Conservation (phyloP, 1,140 invertebrate species). For the Laupala kohalensis region DNA sequence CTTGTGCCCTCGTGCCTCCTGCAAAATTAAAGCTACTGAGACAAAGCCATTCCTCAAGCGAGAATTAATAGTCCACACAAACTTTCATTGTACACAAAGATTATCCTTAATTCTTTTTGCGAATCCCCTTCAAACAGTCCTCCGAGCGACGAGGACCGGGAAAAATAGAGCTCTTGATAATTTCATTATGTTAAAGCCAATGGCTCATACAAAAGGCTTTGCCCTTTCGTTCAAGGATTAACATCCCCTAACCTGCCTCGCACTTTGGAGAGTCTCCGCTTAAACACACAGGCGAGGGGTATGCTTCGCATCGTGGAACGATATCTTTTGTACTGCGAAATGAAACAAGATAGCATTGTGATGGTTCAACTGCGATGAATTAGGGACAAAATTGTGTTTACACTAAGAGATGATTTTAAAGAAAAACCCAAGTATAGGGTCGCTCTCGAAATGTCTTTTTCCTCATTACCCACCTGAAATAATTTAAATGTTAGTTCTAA, state of each 20-base stretch:
- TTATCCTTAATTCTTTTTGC: slow-evolving; percentile 12
- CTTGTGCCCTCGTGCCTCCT: not conserved
- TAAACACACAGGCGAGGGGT: slow-evolving; percentile 2
- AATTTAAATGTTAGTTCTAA: not conserved
- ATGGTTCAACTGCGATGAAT: not conserved
- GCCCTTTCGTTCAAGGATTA: not conserved
- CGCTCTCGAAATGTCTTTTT: not conserved
- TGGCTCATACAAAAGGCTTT: slow-evolving; percentile 7
- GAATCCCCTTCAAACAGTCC: not conserved
- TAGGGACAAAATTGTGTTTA: not conserved
- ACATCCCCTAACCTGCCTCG: not conserved
- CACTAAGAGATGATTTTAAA: not conserved
- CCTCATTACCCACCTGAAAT: not conserved
- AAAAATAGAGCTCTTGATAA: slow-evolving; percentile 8
- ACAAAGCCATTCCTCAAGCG: slow-evolving; percentile 6
- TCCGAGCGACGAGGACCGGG: not conserved
- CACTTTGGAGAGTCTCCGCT: not conserved
- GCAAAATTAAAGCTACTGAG: slow-evolving; percentile 13
- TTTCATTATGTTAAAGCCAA: slow-evolving; percentile 9
- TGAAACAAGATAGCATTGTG: not conserved
- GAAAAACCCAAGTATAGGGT: not conserved
- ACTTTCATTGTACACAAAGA: slow-evolving; percentile 8
- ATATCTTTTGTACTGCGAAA: not conserved
- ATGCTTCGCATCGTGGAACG: too few relatives aligned
- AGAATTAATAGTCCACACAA: slow-evolving; percentile 13